Evolutionary conservation across 2,113 vertebrate genomes (phyloP).

Genomic region (Corapipo altera): DNA sequence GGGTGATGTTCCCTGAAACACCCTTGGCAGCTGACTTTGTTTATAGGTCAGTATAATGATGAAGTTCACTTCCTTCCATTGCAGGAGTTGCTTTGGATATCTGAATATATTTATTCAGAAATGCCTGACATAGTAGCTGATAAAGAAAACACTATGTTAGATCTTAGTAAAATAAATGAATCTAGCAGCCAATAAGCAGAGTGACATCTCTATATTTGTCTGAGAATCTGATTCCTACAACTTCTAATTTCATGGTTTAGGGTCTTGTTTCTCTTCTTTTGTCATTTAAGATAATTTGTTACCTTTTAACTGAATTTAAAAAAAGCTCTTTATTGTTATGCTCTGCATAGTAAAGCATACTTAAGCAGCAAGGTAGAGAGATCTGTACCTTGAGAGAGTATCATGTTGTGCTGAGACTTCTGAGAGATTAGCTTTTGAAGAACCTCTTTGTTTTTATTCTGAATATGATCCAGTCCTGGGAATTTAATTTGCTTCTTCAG

Average conservation of each 20-base stretch:
- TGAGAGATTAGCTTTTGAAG: conserved; percentile 57
- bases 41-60: conserved; percentile 9
- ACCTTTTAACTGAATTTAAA: background rate
- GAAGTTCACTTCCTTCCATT: conserved; percentile 14
- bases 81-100: background rate
- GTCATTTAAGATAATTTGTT: conserved; percentile 55
- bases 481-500: conserved; percentile 47
- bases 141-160: conserved; percentile 15
- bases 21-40: background rate
- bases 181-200: conserved; percentile 27
- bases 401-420: conserved; percentile 48
- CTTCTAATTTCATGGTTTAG: conserved; percentile 27
- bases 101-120: conserved; percentile 14
- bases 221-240: conserved; percentile 48
- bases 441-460: conserved; percentile 64
- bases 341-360: background rate
- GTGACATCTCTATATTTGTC: conserved; percentile 12
- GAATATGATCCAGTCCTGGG: conserved; percentile 24
- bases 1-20: background rate
- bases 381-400: conserved; percentile 43
- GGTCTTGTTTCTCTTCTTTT: conserved; percentile 61
- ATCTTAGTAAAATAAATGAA: conserved; percentile 52
- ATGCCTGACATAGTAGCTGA: conserved; percentile 21
- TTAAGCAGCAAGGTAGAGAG: conserved; percentile 50
- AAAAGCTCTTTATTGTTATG: conserved; percentile 59